phyloP scores from a whole-genome alignment of 2,113 vertebrate species.

The Camelus dromedarius region DNA sequence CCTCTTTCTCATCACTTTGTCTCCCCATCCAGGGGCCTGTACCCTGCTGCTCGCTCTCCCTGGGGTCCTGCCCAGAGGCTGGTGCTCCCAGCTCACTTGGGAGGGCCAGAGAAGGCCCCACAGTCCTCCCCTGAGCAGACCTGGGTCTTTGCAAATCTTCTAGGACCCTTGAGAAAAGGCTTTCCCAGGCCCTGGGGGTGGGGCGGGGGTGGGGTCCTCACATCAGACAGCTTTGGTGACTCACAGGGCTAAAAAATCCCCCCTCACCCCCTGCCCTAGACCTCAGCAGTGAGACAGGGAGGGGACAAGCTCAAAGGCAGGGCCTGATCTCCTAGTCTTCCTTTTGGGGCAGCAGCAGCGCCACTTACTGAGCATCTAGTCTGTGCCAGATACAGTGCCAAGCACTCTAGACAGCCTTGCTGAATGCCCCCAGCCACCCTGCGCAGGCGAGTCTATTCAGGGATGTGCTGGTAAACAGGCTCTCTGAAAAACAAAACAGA shows the following conservation, averaged over 20 bases:
- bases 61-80: not conserved
- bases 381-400: not conserved
- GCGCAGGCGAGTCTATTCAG: accelerated
- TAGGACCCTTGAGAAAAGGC: not conserved
- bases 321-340: not conserved
- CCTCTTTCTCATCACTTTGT: accelerated
- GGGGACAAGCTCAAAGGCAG: accelerated
- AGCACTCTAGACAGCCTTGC: accelerated
- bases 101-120: not conserved
- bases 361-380: accelerated
- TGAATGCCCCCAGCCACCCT: accelerated
- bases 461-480: not conserved
- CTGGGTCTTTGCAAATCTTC: not conserved
- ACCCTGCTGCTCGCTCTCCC: not conserved
- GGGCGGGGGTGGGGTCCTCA: not conserved
- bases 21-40: accelerated
- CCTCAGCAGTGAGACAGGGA: not conserved
- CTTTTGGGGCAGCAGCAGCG: not conserved
- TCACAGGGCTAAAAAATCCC: not conserved
- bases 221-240: not conserved
- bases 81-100: not conserved
- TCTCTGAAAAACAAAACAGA: not conserved
- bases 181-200: not conserved
- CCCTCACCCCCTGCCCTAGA: accelerated
- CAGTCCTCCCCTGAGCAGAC: not conserved